phyloP scores from a whole-genome alignment of 2,797 vertebrate species.

The Arrhamphus sclerolepis region DNA sequence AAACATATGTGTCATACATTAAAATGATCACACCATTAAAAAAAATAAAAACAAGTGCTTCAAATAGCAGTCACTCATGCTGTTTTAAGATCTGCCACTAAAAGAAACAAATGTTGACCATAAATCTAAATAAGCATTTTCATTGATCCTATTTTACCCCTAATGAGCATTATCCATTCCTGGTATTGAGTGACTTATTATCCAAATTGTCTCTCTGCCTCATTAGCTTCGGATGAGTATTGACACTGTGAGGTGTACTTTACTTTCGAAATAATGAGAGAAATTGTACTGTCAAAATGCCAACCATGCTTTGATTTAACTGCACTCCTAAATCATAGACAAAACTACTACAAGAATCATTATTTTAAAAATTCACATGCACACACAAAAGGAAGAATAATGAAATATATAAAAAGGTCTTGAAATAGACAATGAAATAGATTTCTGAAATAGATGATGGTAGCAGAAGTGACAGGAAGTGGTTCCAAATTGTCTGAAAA shows the following conservation, averaged over 20 bases:
- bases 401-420: background rate
- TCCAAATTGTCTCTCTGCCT: conserved; percentile 43
- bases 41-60: background rate
- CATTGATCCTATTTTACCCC: conserved; percentile 33
- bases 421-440: no score
- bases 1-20: no score
- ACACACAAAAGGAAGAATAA: no score
- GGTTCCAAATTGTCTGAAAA: background rate
- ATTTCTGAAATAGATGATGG: background rate
- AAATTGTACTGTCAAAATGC: conserved; percentile 38
- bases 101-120: conserved; percentile 15
- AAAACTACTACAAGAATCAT: conserved; percentile 16
- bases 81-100: background rate
- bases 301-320: conserved; percentile 18
- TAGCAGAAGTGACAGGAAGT: background rate
- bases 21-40: no score
- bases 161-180: conserved; percentile 13
- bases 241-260: conserved; percentile 15
- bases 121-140: conserved; percentile 35
- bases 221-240: conserved; percentile 39
- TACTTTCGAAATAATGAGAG: conserved; percentile 10
- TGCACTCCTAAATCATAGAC: background rate
- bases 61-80: background rate
- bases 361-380: background rate
- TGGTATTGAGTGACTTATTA: conserved; percentile 48